These are phyloP conservation scores for Boloria euphrosyne DNA, from an alignment of 2,888 invertebrate species.

Conservation along the genomic window DNA sequence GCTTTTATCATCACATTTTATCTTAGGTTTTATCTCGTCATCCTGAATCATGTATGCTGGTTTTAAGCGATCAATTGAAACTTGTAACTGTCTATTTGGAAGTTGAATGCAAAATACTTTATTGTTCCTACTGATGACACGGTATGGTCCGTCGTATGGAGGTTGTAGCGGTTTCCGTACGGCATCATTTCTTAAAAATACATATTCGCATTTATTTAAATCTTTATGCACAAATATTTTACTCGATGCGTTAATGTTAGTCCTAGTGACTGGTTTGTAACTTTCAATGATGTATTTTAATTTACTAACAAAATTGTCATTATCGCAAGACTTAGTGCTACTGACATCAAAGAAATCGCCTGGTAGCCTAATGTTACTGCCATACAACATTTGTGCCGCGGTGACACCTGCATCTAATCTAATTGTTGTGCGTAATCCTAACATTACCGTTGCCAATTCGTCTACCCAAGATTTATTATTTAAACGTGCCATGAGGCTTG, in stretches of 20 bases:
- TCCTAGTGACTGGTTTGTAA: neutral
- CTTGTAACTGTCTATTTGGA: no score
- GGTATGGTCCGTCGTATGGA: no score
- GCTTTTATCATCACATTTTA: no score
- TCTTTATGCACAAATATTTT: neutral
- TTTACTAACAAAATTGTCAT: neutral
- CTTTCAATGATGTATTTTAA: neutral
- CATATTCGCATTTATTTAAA: neutral
- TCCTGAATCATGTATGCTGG: no score
- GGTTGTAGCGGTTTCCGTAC: neutral
- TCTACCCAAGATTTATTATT: neutral
- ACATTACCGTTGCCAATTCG: neutral
- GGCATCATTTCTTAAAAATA: neutral
- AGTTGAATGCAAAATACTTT: no score
- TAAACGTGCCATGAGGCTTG: no score
- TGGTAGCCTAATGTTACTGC: neutral
- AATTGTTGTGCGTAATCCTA: neutral
- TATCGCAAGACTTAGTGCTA: neutral
- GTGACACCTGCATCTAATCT: neutral
- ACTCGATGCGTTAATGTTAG: neutral
- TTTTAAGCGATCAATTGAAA: no score
- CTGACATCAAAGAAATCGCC: neutral
- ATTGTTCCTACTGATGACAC: no score
- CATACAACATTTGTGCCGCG: neutral
- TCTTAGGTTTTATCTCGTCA: no score